Evolutionary conservation across 2,113 vertebrate genomes (phyloP), one percentile per base, ranked within the genome.

Genomic region (Cichladusa arquata): DNA sequence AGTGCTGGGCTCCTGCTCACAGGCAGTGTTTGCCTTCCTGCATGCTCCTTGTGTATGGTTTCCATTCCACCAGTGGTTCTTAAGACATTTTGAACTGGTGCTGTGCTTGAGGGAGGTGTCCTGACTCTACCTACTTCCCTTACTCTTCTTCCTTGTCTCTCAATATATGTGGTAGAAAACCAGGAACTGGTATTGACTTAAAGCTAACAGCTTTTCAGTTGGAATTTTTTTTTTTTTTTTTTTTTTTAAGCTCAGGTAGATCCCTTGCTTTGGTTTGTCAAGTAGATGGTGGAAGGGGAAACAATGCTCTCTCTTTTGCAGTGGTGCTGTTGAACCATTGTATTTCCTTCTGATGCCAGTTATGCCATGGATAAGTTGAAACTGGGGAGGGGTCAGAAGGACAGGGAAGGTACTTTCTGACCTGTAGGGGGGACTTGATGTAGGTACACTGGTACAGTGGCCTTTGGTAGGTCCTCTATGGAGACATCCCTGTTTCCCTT

Each of bases 1-100:
- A 42, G 42, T 0, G 1, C 89, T 70, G 54, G 29, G 51, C 73
- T 93, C 9, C 24, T 4, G 4, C 81, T 70, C 0, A 0, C 36
- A 65, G 54, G 12, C 2, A 2, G 28, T 31, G 36, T 50, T 24
- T 80, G 50, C 26, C 56, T 84, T 84, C 29, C 25, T 86, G 26
- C 25, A 12, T 6, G 5, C 19, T 61, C 33, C 33, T 29, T 2
- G 1, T 58, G 18, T 45, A 4, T 0, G 1, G 26, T 74, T 38
- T 42, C 53, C 19, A 6, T 71, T 91, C 26, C 16, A 51, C 16
- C 28, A 1, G 0, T 5, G 7, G 40, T 81, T 40, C 70, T 78
- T 71, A 42, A 60, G 73, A n/a, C 10, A 87, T 24, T 40, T 34
- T 78, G 12, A 81, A 25, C 29, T 51, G 45, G 24, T 79, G 70